Conservation (phyloP, 2,888 invertebrate genomes). For the Gasteruption jaculator region DNA sequence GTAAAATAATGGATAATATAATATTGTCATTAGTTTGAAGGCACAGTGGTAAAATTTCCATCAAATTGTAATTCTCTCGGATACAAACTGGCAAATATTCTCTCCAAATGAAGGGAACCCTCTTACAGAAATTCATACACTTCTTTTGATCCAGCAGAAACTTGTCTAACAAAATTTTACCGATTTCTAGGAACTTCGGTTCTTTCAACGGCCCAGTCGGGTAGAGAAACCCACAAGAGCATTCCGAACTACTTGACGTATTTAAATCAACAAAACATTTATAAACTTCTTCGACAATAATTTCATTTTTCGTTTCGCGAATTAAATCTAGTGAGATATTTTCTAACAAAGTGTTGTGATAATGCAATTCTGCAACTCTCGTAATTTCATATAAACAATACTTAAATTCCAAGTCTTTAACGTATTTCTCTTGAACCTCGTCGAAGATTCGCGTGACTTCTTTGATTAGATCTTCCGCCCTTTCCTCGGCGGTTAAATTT, state of each 20-base stretch:
- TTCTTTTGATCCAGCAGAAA: constrained; percentile 53
- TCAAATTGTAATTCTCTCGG: constrained; percentile 47
- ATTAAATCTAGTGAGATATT: constrained; percentile 31
- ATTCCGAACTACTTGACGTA: constrained; percentile 52
- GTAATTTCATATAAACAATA: constrained; percentile 36
- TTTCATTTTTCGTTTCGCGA: constrained; percentile 24
- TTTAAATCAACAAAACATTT: constrained; percentile 60
- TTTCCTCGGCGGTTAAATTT: constrained; percentile 22
- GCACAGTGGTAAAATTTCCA: constrained; percentile 56
- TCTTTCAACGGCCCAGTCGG: constrained; percentile 53
- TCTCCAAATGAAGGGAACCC: constrained; percentile 63
- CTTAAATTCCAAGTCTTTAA: constrained; percentile 29
- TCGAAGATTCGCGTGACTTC: constrained; percentile 29
- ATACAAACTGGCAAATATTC: constrained; percentile 56
- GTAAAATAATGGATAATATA: constrained; percentile 56
- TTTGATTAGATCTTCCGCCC: constrained; percentile 30
- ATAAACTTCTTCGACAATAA: constrained; percentile 39
- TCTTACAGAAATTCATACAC: constrained; percentile 56
- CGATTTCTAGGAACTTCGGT: constrained; percentile 56
- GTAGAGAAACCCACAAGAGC: constrained; percentile 61
- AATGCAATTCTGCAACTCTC: constrained; percentile 37
- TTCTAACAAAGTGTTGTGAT: constrained; percentile 40
- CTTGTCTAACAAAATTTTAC: constrained; percentile 57
- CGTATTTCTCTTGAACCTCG: constrained; percentile 28
- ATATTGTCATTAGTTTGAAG: constrained; percentile 61